Evolutionary conservation across 2,888 invertebrate species (phyloP), one percentile per base, ranked within the genome.

Genomic region (Drosophila meridiana): DNA sequence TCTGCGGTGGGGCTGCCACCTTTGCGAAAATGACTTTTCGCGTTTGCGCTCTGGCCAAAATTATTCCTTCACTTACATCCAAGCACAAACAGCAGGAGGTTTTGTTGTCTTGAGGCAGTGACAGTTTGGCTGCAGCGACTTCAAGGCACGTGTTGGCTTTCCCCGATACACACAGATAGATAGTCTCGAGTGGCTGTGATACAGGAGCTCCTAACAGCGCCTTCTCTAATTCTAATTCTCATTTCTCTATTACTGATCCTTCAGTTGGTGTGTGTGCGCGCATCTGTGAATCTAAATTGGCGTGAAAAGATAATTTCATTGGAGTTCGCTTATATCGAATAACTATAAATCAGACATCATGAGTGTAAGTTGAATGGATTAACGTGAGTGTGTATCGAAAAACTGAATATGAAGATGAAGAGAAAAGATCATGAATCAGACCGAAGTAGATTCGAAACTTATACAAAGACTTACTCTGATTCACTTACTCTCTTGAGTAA

Each of bases 1-100:
- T 14, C n/a, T 8, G 48, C 32, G 8, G 50, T 43, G 61, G 47
- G 52, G 20, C 30, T 30, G 48, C 48, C 48, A 50, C 48, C 48
- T 50, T 32, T 50, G 50, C 50, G 32, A n/a, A n/a, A 32, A 28
- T 28, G 14, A 52, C 32, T 55, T 50, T 48, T 50, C 43, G 59
- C 32, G 68, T 36, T 43, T 64, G 65, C 50, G 64, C 69, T 34
- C 20, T 65, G 65, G 34, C 32, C 52, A 8, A 58, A 32, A 28
- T 32, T 9, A 52, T 58, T 66, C 58, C 48, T 52, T 57, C 68
- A 57, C 36, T 52, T n/a, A 32, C 61, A 45, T 45, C 52, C 61
- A 45, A 47, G 32, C 52, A 57, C 84, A 78, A 82, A 82, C 58
- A 64, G 70, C 74, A 82, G 82, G 87, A 87, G 85, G 84, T 81